phyloP scores from a whole-genome alignment of 2,888 invertebrate species.

The Ochropacha duplaris region DNA sequence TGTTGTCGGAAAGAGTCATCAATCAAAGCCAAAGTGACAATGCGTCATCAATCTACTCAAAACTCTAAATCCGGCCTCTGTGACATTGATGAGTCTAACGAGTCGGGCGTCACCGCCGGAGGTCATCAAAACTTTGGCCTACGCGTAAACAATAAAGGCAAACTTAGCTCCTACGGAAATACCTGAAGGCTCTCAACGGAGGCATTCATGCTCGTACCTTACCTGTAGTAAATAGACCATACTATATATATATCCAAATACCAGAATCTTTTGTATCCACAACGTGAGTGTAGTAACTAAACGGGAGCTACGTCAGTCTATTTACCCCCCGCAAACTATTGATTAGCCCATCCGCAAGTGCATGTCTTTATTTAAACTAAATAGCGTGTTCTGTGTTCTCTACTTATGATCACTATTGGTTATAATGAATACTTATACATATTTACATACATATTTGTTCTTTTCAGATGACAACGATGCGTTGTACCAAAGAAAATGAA shows the following conservation, averaged over 20 bases:
- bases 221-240: not conserved
- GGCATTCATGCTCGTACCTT: not conserved
- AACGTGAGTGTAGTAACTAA: not conserved
- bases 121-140: constrained; percentile 5
- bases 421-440: not conserved
- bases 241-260: not conserved
- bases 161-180: not conserved
- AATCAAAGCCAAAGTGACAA: constrained; percentile 56
- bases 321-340: not conserved
- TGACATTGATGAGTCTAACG: constrained; percentile 24
- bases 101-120: constrained; percentile 9
- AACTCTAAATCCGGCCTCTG: constrained; percentile 34
- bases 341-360: not conserved
- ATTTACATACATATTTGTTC: not conserved
- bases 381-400: not conserved
- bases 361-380: not conserved
- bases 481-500: constrained; percentile 49
- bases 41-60: constrained; percentile 59
- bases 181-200: not conserved
- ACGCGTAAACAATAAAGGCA: constrained; percentile 3
- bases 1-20: constrained; percentile 43
- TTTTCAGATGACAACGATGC: constrained; percentile 60
- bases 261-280: not conserved
- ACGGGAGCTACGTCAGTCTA: not conserved
- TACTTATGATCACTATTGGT: not conserved